Base-by-base conservation (phyloP, 2,797 vertebrate genomes). In the Anas bernieri region DNA sequence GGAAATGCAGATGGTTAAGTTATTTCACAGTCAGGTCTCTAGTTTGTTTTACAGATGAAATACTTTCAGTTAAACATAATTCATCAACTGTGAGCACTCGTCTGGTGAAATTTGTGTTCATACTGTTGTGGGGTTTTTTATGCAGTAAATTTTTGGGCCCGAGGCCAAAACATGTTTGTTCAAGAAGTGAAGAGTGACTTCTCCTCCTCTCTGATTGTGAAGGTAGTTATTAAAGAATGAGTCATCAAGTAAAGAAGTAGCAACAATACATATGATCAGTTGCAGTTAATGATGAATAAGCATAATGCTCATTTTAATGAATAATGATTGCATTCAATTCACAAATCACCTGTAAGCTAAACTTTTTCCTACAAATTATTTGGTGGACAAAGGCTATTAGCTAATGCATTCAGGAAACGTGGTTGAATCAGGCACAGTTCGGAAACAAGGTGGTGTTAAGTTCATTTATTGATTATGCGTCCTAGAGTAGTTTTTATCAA, bases 11-110 rank as follows among this genome's bases (percentile, higher is more conserved):
- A 73, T 95, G 67, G 56, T 79, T 61, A 78, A 72, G 45, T 69
- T 88, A 64, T 95, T 89, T 88, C 70, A 48, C 83, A 52, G 55
- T 88, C 56, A 90, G 56, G 48, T 75, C 70, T 89, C 62, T 85
- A 64, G 52, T 86, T 92, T 94, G 37, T 94, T 94, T 80, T 92
- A 87, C 66, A 88, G 52, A 52, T 86, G 17, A 93, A 92, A 76
- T 86, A 83, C 79, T 90, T 92, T 75, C 54, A 83, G 50, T 75
- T 92, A 79, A 79, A 83, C 7, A 4, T 90, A 90, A 85, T 84
- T 87, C 69, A 80, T 91, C 91, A 82, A 46, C 46, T 83, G 26
- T 66, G 63, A 86, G 56, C 3, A 1, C 69, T 96, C 1, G 0
- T 50, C 33, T 84, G 76, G 87, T 90, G 79, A 75, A 90, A 80